A percentile compares a stretch with the other conserved stretches of the same genome.
These are phyloP conservation scores for Pseudomugil tenellus DNA, from an alignment of 2,797 vertebrate species.

Conservation along the genomic window DNA sequence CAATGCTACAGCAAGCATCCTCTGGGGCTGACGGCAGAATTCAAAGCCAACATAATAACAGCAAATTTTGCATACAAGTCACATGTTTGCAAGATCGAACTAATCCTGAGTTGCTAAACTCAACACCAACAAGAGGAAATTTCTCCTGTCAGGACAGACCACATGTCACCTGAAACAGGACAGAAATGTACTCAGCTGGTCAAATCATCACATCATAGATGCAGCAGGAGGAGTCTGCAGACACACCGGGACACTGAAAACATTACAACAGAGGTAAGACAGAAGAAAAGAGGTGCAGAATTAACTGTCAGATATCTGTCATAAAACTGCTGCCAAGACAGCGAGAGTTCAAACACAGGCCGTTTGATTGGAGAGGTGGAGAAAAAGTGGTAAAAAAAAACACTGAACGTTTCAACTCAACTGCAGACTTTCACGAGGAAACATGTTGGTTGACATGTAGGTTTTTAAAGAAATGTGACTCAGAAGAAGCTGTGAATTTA, in stretches of 20 bases:
- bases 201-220: no score
- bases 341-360: neutral
- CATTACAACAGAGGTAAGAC: no score
- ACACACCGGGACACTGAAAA: no score
- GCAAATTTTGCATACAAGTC: neutral
- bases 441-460: neutral
- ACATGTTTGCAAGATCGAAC: neutral
- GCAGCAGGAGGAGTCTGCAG: no score
- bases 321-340: no score
- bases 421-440: neutral
- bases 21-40: neutral
- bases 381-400: conserved; percentile 4
- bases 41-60: neutral
- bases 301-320: no score
- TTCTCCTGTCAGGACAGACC: neutral
- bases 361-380: neutral
- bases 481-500: neutral
- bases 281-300: no score
- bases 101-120: no score
- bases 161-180: neutral
- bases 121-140: neutral
- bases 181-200: neutral
- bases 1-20: no score
- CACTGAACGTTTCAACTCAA: conserved; percentile 10
- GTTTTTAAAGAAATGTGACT: neutral